Conservation (phyloP, 2,888 invertebrate genomes). For the Amitus sp. region DNA sequence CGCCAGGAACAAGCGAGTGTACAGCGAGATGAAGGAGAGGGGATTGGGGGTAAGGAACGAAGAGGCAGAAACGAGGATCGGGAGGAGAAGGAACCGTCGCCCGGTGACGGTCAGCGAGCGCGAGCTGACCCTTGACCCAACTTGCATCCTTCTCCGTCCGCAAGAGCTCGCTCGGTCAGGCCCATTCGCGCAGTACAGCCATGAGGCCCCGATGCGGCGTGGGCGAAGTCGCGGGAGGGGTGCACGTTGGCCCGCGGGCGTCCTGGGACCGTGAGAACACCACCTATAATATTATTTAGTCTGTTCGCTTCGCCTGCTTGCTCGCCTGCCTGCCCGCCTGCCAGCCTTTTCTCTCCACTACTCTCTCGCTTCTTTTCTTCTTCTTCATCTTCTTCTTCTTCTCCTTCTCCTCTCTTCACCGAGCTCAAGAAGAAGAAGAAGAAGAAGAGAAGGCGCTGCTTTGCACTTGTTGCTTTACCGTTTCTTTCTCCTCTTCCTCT, state of each 20-base stretch:
- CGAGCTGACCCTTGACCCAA: slow-evolving; percentile 55
- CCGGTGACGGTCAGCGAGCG: slow-evolving; percentile 65
- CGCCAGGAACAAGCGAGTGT: slow-evolving; percentile 13
- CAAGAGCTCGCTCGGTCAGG: slow-evolving; percentile 14
- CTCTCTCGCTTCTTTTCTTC: slow-evolving; percentile 3
- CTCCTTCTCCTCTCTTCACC: slow-evolving; percentile 29
- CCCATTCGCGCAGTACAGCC: slow-evolving; percentile 35
- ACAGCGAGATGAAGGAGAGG: slow-evolving; percentile 6
- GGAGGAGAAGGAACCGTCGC: slow-evolving; percentile 55
- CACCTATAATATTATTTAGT: slow-evolving; percentile 67
- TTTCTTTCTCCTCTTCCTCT: slow-evolving; percentile 11
- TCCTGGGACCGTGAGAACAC: slow-evolving; percentile 66
- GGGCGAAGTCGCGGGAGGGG: slow-evolving; percentile 45
- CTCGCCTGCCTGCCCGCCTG: background rate
- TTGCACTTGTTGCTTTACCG: slow-evolving; percentile 1
- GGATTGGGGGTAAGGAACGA: slow-evolving; percentile 16
- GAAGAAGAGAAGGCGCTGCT: background rate
- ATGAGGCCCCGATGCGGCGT: slow-evolving; percentile 39
- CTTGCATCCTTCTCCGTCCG: slow-evolving; percentile 32
- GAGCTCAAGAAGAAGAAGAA: too few species aligned
- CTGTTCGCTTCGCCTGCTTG: slow-evolving; percentile 42
- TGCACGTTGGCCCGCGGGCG: slow-evolving; percentile 65
- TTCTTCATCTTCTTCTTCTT: slow-evolving; percentile 1
- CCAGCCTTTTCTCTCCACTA: slow-evolving; percentile 26
- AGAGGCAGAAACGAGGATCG: slow-evolving; percentile 23